phyloP scores from a whole-genome alignment of 30 jellyfish, hydroid and myxozoan species.

The Aurelia aurita region DNA sequence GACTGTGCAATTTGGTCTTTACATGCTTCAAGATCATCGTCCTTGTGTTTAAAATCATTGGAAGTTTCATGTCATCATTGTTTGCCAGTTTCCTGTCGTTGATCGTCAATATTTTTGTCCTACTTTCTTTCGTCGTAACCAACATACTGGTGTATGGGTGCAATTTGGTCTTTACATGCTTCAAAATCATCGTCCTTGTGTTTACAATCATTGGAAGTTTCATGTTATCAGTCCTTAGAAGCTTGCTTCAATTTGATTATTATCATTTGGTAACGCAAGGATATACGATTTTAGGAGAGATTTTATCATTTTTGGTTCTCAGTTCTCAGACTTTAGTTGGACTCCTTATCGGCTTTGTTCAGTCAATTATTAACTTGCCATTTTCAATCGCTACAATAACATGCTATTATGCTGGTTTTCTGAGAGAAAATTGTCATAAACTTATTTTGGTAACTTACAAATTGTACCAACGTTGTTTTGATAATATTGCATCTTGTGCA shows the following conservation, averaged over 20 bases:
- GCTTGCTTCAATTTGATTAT: conserved; percentile 28
- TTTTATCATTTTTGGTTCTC: background rate
- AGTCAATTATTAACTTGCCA: no score
- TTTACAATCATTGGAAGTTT: conserved; percentile 25
- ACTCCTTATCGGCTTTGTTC: no score
- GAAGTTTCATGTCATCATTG: background rate
- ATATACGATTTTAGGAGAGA: background rate
- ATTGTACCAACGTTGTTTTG: no score
- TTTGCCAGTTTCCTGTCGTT: background rate
- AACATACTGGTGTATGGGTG: conserved; percentile 14
- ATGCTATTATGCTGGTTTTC: no score
- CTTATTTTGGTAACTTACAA: no score
- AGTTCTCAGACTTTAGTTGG: background rate
- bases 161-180: conserved; percentile 1
- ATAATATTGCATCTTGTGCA: no score
- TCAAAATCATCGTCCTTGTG: conserved; percentile 12
- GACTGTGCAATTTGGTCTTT: conserved; percentile 14
- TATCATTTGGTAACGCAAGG: conserved; percentile 23
- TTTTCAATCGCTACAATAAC: no score
- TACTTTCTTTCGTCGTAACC: conserved; percentile 3
- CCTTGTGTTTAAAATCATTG: conserved; percentile 32
- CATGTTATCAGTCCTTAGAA: conserved; percentile 5
- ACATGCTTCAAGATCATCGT: conserved; percentile 7
- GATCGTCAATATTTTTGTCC: background rate
- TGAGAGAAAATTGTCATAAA: no score